Evolutionary conservation across 92 coral and sea anemone species (phyloP), one percentile per base, ranked within the genome.

Genomic region (Heliopora coerulea): DNA sequence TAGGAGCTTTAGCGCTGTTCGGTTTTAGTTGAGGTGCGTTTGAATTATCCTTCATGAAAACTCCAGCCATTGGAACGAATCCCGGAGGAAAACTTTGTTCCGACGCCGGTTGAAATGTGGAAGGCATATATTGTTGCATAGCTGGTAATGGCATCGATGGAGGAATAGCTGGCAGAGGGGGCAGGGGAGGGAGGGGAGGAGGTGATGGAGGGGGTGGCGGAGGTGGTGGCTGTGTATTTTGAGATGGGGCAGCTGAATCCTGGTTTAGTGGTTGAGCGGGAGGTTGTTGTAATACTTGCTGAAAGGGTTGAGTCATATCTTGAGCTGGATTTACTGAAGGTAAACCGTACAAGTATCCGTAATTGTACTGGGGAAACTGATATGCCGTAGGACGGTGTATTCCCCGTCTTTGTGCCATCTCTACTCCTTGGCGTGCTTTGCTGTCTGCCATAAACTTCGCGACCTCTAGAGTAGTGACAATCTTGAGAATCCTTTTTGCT

Each of bases 381-480:
- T 70, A 70, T 21, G 77, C 77, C 17, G 77, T 70, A 17, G 77
- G 77, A 19, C 77, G 77, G 42, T 70, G 63, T 52, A 70, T 70
- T 31, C 77, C 77, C 18, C 77, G 46, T 48, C 63, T 44, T 23
- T 70, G 3, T 2, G 89, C 96, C n/a, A 66, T n/a, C 25, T 79
- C 85, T 11, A 89, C 80, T 23, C 85, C 81, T 59, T 87, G 62
- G 23, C 86, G 66, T 19, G 91, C 96, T 30, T 88, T 81, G 42
- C 83, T 69, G 37, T 87, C 86, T 6, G 96, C 96, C 41, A 89
- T 78, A 67, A 72, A 87, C 52, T 89, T 89, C 0, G 96, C 96
- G 3, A 88, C 96, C 61, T 89, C 96, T 20, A 89, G 68, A 30
- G 83, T 88, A 3, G 86, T 91, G 18, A 89, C 83, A 20, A 89